phyloP scores from a whole-genome alignment of 2,888 invertebrate species.

The Napeogenes inachia region DNA sequence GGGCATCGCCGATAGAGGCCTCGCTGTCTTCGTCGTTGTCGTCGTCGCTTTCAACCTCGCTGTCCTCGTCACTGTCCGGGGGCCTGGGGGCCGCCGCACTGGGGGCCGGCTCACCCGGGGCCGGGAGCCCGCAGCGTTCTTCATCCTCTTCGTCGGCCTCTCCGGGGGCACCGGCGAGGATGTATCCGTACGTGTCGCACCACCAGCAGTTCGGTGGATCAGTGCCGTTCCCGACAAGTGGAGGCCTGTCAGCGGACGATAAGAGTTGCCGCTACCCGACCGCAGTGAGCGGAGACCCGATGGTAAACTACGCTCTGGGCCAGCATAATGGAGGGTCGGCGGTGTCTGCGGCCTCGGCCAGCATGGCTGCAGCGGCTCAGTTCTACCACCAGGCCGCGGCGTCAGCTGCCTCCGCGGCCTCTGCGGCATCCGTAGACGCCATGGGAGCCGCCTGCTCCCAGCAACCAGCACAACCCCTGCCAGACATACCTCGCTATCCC shows the following conservation, averaged over 20 bases:
- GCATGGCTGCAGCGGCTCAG: constrained; percentile 86
- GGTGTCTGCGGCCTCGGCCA: constrained; percentile 80
- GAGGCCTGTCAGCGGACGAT: constrained; percentile 82
- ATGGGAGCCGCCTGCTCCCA: constrained; percentile 89
- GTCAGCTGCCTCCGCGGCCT: constrained; percentile 85
- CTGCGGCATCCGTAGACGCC: constrained; percentile 87
- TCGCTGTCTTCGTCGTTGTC: constrained; percentile 78
- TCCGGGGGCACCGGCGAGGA: constrained; percentile 86
- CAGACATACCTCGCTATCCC: constrained; percentile 94
- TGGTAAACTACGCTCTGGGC: constrained; percentile 89
- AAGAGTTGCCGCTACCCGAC: constrained; percentile 89
- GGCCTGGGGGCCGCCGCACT: constrained; percentile 81
- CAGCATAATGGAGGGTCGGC: constrained; percentile 86
- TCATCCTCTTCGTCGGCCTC: constrained; percentile 81
- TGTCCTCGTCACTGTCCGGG: constrained; percentile 79
- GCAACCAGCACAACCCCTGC: constrained; percentile 90
- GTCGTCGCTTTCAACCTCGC: constrained; percentile 76
- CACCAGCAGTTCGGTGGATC: constrained; percentile 85
- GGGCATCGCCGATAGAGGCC: constrained; percentile 85
- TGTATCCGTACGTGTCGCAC: constrained; percentile 95
- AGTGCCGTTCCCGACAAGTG: constrained; percentile 82
- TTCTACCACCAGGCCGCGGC: constrained; percentile 92
- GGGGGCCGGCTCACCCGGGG: constrained; percentile 77
- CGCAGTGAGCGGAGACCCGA: constrained; percentile 81
- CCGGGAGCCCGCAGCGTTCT: constrained; percentile 80